phyloP scores from a whole-genome alignment of 2,797 vertebrate genomes.

The Myotis pilosus region DNA sequence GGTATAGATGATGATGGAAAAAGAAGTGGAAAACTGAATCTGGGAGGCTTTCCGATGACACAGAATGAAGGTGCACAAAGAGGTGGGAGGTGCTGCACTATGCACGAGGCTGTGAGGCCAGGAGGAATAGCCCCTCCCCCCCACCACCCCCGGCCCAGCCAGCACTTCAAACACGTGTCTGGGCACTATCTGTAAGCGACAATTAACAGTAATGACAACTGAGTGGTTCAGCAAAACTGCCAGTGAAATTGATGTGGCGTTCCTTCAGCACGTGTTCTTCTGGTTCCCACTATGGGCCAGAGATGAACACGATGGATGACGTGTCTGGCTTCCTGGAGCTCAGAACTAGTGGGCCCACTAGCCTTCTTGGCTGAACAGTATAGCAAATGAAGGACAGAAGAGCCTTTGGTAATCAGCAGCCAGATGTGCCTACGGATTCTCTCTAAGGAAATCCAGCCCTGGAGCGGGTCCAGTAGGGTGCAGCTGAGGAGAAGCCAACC shows the following conservation, averaged over 20 bases:
- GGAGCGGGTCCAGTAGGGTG: neutral
- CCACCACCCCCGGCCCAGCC: neutral
- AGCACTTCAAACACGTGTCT: too few species aligned
- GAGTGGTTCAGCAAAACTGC: neutral
- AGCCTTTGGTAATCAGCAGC: neutral
- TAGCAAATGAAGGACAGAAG: neutral
- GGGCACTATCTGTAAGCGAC: neutral
- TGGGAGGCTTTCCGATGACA: neutral
- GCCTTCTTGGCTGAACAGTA: neutral
- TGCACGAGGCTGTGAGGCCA: neutral
- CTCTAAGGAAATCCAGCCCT: neutral
- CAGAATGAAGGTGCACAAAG: neutral
- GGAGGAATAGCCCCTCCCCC: neutral
- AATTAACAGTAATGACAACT: fast-evolving
- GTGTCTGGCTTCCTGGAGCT: neutral
- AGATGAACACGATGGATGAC: neutral
- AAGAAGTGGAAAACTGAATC: neutral
- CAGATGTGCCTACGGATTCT: too few species aligned
- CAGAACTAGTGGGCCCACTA: neutral
- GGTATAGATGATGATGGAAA: neutral
- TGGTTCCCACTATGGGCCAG: neutral
- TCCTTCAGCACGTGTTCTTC: neutral
- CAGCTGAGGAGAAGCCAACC: neutral
- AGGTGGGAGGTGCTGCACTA: neutral
- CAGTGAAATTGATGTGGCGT: neutral